Conservation (phyloP, 2,888 invertebrate species). For the Diadromus collaris region DNA sequence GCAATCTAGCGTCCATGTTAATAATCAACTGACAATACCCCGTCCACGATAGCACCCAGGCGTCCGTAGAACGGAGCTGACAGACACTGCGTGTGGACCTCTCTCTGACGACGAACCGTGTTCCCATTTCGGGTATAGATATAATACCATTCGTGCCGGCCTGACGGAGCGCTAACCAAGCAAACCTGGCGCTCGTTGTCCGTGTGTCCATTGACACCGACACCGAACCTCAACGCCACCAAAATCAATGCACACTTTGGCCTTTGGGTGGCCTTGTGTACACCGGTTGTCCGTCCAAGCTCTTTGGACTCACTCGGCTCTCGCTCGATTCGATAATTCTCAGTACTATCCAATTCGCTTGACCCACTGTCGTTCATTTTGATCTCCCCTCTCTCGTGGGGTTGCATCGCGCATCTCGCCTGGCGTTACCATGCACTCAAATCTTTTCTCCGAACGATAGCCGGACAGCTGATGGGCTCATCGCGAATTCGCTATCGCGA, state of each 20-base stretch:
- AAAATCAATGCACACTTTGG: slow-evolving; percentile 19
- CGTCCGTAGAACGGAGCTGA: slow-evolving; percentile 9
- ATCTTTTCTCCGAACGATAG: slow-evolving; percentile 11
- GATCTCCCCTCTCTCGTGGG: slow-evolving; percentile 3
- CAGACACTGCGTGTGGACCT: slow-evolving; percentile 3
- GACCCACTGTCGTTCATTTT: slow-evolving; percentile 5
- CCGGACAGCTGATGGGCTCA: slow-evolving; percentile 13
- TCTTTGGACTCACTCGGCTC: slow-evolving; percentile 23
- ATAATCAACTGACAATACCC: slow-evolving; percentile 28
- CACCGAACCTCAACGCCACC: slow-evolving; percentile 16
- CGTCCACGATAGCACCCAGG: not conserved
- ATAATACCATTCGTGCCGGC: slow-evolving; percentile 21
- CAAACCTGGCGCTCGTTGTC: not conserved
- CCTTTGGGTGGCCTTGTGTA: not conserved
- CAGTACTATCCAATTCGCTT: slow-evolving; percentile 33
- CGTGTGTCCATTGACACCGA: slow-evolving; percentile 17
- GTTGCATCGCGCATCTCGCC: slow-evolving; percentile 1
- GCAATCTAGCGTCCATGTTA: slow-evolving; percentile 17
- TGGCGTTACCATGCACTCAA: slow-evolving; percentile 11
- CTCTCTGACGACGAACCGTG: slow-evolving; percentile 27
- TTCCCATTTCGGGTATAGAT: slow-evolving; percentile 10
- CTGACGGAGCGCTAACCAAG: slow-evolving; percentile 30
- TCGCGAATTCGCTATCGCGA: slow-evolving; percentile 25
- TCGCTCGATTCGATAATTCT: slow-evolving; percentile 41
- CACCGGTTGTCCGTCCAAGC: not conserved